phyloP scores from a whole-genome alignment of 2,888 invertebrate species.

The Melanchra persicariae region DNA sequence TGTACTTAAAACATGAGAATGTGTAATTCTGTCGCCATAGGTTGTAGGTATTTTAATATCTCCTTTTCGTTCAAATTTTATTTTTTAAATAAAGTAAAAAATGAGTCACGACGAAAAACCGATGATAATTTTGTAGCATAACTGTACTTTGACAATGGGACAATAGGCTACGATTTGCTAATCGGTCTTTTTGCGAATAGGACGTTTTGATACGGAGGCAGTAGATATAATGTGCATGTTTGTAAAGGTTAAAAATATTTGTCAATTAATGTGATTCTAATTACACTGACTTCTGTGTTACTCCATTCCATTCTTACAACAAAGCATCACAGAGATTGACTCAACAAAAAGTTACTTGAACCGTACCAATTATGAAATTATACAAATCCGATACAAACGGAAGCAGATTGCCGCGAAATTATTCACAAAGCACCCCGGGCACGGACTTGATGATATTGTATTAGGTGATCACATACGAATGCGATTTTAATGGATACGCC shows the following conservation, averaged over 20 bases:
- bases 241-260: neutral
- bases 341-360: slow-evolving; percentile 62
- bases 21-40: too few relatives aligned
- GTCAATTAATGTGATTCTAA: neutral
- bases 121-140: too few relatives aligned
- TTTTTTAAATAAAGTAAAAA: too few relatives aligned
- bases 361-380: slow-evolving; percentile 81
- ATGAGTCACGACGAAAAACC: too few relatives aligned
- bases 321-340: slow-evolving; percentile 39
- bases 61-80: too few relatives aligned
- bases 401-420: slow-evolving; percentile 90
- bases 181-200: too few relatives aligned
- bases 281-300: slow-evolving; percentile 10
- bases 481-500: slow-evolving; percentile 89
- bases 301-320: slow-evolving; percentile 11
- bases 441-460: slow-evolving; percentile 90
- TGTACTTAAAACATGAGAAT: too few relatives aligned
- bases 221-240: too few relatives aligned
- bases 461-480: slow-evolving; percentile 91
- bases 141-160: too few relatives aligned
- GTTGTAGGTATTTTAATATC: too few relatives aligned
- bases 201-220: too few relatives aligned
- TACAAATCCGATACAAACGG: slow-evolving; percentile 85
- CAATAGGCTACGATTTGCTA: too few relatives aligned
- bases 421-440: slow-evolving; percentile 89